phyloP scores from a whole-genome alignment of 2,888 invertebrate genomes.

The Calameuta filiformis region DNA sequence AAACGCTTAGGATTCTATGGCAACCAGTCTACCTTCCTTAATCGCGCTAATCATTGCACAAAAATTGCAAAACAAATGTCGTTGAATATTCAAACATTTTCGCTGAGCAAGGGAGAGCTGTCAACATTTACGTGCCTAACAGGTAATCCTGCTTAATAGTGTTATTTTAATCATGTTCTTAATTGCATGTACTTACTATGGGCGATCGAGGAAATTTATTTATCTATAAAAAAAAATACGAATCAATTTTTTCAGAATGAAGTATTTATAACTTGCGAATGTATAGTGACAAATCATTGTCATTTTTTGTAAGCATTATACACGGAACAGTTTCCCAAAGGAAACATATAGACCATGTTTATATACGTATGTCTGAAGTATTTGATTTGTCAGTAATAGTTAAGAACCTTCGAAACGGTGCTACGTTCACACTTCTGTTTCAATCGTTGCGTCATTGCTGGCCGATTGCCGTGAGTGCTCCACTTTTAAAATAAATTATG shows the following conservation, averaged over 20 bases:
- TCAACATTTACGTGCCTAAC: neutral
- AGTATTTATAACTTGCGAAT: neutral
- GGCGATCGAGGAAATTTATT: neutral
- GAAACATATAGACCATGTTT: neutral
- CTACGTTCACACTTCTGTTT: neutral
- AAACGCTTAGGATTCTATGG: neutral
- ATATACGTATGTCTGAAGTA: neutral
- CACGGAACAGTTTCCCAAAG: neutral
- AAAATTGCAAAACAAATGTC: neutral
- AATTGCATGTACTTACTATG: neutral
- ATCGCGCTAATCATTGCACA: neutral
- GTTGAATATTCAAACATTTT: neutral
- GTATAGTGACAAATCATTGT: neutral
- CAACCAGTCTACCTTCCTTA: neutral
- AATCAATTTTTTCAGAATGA: neutral
- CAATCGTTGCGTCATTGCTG: neutral
- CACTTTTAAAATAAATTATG: neutral
- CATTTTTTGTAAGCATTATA: neutral
- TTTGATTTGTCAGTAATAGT: neutral
- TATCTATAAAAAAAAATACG: neutral
- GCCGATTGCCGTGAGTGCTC: neutral
- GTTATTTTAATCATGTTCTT: neutral
- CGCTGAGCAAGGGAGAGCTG: neutral
- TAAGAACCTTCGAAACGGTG: neutral
- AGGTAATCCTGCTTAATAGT: neutral